phyloP scores from a whole-genome alignment of 2,888 invertebrate species.

The Ethmia dodecea region DNA sequence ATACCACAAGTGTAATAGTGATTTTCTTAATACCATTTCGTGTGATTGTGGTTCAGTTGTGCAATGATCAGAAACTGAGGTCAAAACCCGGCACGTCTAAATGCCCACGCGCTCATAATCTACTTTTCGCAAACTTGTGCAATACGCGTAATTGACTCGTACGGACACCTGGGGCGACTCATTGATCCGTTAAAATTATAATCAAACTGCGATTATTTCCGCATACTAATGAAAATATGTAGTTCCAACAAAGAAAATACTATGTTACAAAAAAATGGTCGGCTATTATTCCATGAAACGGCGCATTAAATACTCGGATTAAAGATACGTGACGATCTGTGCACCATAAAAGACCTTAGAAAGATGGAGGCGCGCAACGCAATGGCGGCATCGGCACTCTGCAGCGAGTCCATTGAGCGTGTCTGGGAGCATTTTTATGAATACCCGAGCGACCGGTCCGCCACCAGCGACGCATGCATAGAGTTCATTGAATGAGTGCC shows the following conservation, averaged over 20 bases:
- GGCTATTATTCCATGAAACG: conserved; percentile 10
- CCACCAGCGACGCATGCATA: conserved; percentile 50
- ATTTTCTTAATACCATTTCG: conserved; percentile 4
- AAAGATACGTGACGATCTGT: conserved; percentile 43
- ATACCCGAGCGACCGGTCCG: conserved; percentile 66
- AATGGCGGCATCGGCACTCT: conserved; percentile 11
- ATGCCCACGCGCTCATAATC: conserved; percentile 32
- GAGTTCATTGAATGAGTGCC: conserved; percentile 73
- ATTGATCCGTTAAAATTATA: conserved; percentile 29
- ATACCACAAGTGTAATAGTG: conserved; percentile 5
- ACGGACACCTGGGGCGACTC: conserved; percentile 36
- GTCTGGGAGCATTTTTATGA: conserved; percentile 70
- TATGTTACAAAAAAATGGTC: conserved; percentile 5
- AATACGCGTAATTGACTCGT: conserved; percentile 33
- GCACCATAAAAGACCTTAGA: conserved; percentile 35
- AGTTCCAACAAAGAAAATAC: neutral
- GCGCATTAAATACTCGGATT: conserved; percentile 38
- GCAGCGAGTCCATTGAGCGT: conserved; percentile 52
- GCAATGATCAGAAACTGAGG: conserved; percentile 34
- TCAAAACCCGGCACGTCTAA: conserved; percentile 26
- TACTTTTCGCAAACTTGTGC: conserved; percentile 55
- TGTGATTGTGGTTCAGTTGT: conserved; percentile 29
- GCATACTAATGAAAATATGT: too few relatives aligned
- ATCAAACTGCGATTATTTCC: conserved; percentile 13
- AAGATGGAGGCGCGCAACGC: conserved; percentile 26